Evolutionary conservation across 2,888 invertebrate species (phyloP), one percentile per base, ranked within the genome.

Genomic region (Conops quadrifasciatus): DNA sequence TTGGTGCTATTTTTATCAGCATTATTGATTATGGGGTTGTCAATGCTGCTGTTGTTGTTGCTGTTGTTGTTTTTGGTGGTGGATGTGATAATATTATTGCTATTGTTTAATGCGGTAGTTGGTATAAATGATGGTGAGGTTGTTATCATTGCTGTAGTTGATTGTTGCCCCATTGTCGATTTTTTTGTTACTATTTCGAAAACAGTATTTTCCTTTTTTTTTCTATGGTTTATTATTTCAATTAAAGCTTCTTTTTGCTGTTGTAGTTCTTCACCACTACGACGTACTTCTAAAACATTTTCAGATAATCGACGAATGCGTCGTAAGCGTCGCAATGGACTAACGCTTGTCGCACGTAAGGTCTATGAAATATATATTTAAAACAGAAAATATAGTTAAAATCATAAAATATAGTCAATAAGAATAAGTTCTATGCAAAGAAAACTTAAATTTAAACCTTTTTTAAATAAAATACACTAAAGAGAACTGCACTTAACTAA

Each of bases 301-400:
- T 82, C 81, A 26, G 77, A 75, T 62, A 77, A 77, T 15, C 79
- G 78, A 21, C 80, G 80, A 11, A 80, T 77, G 26, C 80, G 78
- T 24, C 82, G 80, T 53, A 81, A 71, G 53, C 83, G 79, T 30
- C 83, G 75, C 56, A 72, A 71, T 24, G 79, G 77, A 56, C 77
- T 77, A 45, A 77, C 76, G 73, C 75, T 78, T 51, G 78, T 72
- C 66, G 73, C 73, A 76, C 67, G 76, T 75, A 66, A 9, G 51
- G 56, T 16, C 73, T 74, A 43, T 13, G 47, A 70, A 64, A 26
- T n/a, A n/a, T n/a, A n/a, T n/a, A n/a, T 47, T 13, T 16, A 24
- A 47, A 21, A 45, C n/a, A 0, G 1, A 16, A n/a, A 67, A 45
- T 45, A 45, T 2, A 26, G 28, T 11, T n/a, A 59, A 47, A 47